Base-by-base conservation (phyloP, 2,113 vertebrate genomes). In the Procavia capensis region DNA sequence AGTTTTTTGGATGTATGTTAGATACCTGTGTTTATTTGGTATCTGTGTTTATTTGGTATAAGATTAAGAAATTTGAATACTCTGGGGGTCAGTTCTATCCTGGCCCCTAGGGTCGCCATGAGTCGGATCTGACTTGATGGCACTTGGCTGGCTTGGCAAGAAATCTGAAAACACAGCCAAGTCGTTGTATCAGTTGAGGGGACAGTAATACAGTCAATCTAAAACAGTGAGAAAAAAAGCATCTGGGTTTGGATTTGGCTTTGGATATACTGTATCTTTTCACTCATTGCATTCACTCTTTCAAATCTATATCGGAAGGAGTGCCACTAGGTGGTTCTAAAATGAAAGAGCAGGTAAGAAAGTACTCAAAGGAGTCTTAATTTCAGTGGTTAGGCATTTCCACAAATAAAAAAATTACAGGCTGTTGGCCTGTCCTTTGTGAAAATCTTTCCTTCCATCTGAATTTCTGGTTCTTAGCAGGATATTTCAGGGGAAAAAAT, bases 351-450 rank as follows among this genome's bases (percentile, higher is more conserved):
- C 17, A 76, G 41, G 7, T 87, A 31, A 66, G n/a, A 90, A 87
- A 96, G 43, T 22, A 90, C 29, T 17, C 75, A 92, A 87, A 50
- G 61, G 27, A 34, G 41, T 74, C 50, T 54, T 94, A 80, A 93
- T 95, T 91, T 81, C n/a, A 91, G 41, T 75, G 79, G 4, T 39
- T 93, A 70, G 64, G 72, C 3, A 83, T 14, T 81, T 0, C 13
- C 47, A 79, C 39, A n/a, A 79, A 78, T 89, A 66, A 39, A 78
- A 75, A 82, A 3, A 39, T 16, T 16, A 2, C 22, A 1, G 39
- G 7, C 22, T 86, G 70, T 24, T 25, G 29, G 13, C 14, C 54
- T 31, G 34, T 50, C 34, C 66, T 94, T 88, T 94, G n/a, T 85
- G 72, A 29, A 68, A 83, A 88, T 7, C 4, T 16, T 47, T 63